Evolutionary conservation across 1,140 invertebrate genomes (phyloP).

Genomic region (Eciton burchellii): DNA sequence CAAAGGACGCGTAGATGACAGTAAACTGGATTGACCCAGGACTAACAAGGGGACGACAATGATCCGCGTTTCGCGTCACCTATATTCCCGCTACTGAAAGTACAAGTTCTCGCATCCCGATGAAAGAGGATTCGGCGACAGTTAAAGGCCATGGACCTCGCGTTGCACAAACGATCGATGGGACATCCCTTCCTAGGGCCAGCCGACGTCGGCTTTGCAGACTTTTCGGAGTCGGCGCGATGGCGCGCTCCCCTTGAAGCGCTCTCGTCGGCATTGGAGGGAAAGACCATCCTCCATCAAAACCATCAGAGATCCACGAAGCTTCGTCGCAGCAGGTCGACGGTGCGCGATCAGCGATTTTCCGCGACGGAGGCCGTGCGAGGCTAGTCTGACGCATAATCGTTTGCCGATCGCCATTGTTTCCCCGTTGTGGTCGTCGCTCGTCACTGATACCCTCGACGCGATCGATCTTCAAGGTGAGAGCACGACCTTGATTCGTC

Average conservation of each 20-base stretch:
- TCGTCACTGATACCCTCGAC: slow-evolving; percentile 14
- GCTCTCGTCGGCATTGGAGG: slow-evolving; percentile 75
- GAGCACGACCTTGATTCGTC: slow-evolving; percentile 46
- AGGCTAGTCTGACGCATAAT: not conserved
- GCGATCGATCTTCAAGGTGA: slow-evolving; percentile 61
- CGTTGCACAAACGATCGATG: slow-evolving; percentile 73
- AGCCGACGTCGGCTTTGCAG: slow-evolving; percentile 64
- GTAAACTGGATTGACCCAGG: not conserved
- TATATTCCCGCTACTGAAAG: slow-evolving; percentile 36
- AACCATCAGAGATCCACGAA: slow-evolving; percentile 72
- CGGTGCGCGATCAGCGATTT: slow-evolving; percentile 9
- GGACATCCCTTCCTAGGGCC: slow-evolving; percentile 59
- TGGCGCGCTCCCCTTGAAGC: slow-evolving; percentile 72
- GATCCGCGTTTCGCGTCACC: not conserved
- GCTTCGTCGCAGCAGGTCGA: slow-evolving; percentile 58
- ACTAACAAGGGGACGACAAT: slow-evolving; percentile 10
- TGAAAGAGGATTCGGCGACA: not conserved
- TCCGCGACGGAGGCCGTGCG: not conserved
- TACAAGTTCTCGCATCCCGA: slow-evolving; percentile 24
- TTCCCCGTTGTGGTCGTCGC: not conserved
- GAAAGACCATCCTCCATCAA: slow-evolving; percentile 61
- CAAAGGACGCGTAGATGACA: not conserved
- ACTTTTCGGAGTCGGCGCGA: slow-evolving; percentile 79
- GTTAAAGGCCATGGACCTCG: slow-evolving; percentile 69
- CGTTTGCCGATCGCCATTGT: not conserved